Evolutionary conservation across 2,113 vertebrate genomes (phyloP).

Genomic region (Mixornis gularis): DNA sequence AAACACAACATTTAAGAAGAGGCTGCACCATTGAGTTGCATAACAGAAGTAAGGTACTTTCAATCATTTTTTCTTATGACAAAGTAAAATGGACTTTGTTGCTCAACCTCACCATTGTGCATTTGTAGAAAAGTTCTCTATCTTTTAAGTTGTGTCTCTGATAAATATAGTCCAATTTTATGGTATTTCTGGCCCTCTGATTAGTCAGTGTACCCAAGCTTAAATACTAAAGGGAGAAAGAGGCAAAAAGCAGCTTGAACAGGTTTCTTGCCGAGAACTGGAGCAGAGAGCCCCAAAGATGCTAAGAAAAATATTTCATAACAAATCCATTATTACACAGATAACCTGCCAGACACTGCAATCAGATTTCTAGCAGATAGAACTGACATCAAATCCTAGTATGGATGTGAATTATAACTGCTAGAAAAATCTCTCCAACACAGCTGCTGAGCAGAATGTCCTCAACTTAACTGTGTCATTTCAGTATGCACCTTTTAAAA

Average conservation of each 20-base stretch:
- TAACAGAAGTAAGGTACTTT: neutral
- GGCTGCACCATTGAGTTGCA: neutral
- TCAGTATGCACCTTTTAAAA: neutral
- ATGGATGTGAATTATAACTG: neutral
- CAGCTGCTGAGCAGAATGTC: neutral
- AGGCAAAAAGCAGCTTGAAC: neutral
- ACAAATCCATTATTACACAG: neutral
- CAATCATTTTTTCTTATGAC: neutral
- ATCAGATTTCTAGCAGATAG: slow-evolving; percentile 23
- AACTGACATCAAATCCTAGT: neutral
- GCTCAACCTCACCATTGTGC: neutral
- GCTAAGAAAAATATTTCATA: slow-evolving; percentile 2
- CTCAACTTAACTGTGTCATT: neutral
- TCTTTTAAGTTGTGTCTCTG: neutral
- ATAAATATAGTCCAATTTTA: neutral
- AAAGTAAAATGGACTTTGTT: neutral
- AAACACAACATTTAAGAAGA: slow-evolving; percentile 14
- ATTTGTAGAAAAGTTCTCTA: neutral
- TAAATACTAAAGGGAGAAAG: neutral
- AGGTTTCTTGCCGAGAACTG: neutral
- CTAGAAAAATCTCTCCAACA: neutral
- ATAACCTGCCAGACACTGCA: slow-evolving; percentile 18
- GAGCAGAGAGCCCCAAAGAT: neutral
- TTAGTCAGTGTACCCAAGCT: neutral
- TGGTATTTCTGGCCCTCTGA: neutral